These are phyloP conservation scores for Phalloptychus januarius DNA, from an alignment of 2,797 vertebrate species.

Conservation along the genomic window DNA sequence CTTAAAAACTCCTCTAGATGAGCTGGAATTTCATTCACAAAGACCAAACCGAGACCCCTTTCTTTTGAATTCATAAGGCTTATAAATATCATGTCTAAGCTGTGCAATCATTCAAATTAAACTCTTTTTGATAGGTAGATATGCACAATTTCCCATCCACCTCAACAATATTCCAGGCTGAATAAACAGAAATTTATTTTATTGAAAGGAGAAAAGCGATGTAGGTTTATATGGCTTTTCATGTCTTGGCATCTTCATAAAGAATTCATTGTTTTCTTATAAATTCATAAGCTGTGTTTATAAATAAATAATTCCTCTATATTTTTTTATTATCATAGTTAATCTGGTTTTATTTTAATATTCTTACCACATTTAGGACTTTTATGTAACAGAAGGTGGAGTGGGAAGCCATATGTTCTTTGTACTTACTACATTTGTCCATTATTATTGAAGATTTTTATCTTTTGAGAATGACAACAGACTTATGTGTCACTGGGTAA, in stretches of 20 bases:
- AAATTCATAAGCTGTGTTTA: too few relatives aligned
- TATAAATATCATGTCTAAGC: constrained; percentile 55
- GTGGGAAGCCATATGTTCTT: too few relatives aligned
- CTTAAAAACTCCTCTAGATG: constrained; percentile 64
- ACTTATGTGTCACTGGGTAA: too few relatives aligned
- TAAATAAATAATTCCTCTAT: too few relatives aligned
- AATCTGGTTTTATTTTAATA: too few relatives aligned
- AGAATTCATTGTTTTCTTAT: neutral
- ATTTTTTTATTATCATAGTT: too few relatives aligned
- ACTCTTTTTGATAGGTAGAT: constrained; percentile 55
- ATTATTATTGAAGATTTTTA: too few relatives aligned
- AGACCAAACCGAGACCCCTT: constrained; percentile 14
- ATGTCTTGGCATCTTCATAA: neutral
- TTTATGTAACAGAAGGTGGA: too few relatives aligned
- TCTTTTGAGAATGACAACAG: too few relatives aligned
- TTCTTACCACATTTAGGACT: too few relatives aligned
- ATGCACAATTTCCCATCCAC: constrained; percentile 37
- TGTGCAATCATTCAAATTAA: constrained; percentile 51
- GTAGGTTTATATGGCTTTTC: neutral
- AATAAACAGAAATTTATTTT: constrained; percentile 27
- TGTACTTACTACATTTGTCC: too few relatives aligned
- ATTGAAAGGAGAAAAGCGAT: constrained; percentile 5
- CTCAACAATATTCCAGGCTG: constrained; percentile 30
- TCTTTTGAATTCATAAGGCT: constrained; percentile 42
- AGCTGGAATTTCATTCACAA: constrained; percentile 57